Conservation (phyloP, 2,888 invertebrate species). For the Agrochola lychnidis region DNA sequence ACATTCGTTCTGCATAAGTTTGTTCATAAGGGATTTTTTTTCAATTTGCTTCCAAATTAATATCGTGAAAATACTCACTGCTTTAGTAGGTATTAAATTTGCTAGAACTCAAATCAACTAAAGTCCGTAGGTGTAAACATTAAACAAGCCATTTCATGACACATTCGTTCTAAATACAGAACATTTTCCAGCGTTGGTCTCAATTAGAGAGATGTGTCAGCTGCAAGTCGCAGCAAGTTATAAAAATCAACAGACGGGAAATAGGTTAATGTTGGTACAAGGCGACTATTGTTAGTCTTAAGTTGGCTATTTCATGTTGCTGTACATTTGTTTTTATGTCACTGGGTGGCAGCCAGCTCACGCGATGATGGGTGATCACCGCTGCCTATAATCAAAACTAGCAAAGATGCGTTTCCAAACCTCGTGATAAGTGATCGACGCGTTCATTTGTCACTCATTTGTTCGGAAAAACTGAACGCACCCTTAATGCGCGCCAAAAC, state of each 20-base stretch:
- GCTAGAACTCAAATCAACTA: too few relatives aligned
- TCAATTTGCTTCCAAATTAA: not conserved
- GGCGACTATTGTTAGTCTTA: slow-evolving; percentile 9
- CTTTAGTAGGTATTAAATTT: not conserved
- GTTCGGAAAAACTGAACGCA: not conserved
- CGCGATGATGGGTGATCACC: not conserved
- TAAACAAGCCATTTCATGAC: not conserved
- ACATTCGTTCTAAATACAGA: slow-evolving; percentile 29
- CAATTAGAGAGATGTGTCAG: slow-evolving; percentile 57
- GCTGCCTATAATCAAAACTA: not conserved
- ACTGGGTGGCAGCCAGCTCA: not conserved
- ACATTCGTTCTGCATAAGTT: too few relatives aligned
- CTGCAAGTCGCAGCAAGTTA: slow-evolving; percentile 47
- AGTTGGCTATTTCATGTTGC: not conserved
- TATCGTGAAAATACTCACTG: not conserved
- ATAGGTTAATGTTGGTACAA: slow-evolving; percentile 51
- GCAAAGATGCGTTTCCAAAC: not conserved
- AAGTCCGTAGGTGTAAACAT: slow-evolving; percentile 6
- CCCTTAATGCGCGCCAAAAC: too few relatives aligned
- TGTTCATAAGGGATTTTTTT: not conserved
- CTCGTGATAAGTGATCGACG: not conserved
- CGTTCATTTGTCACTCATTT: not conserved
- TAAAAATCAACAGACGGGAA: slow-evolving; percentile 57
- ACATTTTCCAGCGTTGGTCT: slow-evolving; percentile 26
- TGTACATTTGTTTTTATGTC: not conserved